These are phyloP conservation scores for Leucoraja erinaceus DNA, from an alignment of 2,113 vertebrate genomes.

Conservation along the genomic window DNA sequence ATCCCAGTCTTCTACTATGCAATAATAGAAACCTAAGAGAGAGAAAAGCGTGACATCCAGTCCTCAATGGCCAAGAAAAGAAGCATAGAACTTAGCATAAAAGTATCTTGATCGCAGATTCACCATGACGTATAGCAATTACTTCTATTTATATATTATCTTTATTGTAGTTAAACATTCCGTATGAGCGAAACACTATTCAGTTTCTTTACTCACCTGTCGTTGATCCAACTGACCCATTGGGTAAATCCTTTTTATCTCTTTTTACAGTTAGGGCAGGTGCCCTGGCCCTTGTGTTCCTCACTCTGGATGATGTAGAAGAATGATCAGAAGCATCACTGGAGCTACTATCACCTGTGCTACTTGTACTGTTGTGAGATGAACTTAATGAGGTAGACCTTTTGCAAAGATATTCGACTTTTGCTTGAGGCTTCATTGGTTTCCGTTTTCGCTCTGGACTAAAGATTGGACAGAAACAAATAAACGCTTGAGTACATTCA, in stretches of 20 bases:
- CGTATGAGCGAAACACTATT: not conserved
- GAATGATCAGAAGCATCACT: conserved; percentile 62
- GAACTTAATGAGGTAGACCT: conserved; percentile 70
- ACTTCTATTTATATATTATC: not conserved
- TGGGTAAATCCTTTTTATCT: conserved; percentile 32
- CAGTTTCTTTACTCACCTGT: conserved; percentile 60
- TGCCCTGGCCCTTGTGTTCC: conserved; percentile 56
- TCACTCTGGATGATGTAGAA: conserved; percentile 49
- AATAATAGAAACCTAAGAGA: not conserved
- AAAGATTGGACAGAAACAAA: not conserved
- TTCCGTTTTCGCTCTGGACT: conserved; percentile 50
- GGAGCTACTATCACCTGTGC: conserved; percentile 51
- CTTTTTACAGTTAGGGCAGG: conserved; percentile 32
- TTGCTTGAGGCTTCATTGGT: conserved; percentile 71
- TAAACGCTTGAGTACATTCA: not conserved
- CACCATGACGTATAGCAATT: not conserved
- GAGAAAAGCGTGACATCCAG: not conserved
- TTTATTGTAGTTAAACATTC: not conserved
- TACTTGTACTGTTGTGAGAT: conserved; percentile 56
- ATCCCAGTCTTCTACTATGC: not conserved
- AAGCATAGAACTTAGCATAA: not conserved
- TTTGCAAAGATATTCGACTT: conserved; percentile 55
- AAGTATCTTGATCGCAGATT: no score
- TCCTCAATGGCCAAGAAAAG: not conserved
- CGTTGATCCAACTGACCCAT: conserved; percentile 51